phyloP scores from a whole-genome alignment of 2,797 vertebrate species.

The Pelodytes ibericus region DNA sequence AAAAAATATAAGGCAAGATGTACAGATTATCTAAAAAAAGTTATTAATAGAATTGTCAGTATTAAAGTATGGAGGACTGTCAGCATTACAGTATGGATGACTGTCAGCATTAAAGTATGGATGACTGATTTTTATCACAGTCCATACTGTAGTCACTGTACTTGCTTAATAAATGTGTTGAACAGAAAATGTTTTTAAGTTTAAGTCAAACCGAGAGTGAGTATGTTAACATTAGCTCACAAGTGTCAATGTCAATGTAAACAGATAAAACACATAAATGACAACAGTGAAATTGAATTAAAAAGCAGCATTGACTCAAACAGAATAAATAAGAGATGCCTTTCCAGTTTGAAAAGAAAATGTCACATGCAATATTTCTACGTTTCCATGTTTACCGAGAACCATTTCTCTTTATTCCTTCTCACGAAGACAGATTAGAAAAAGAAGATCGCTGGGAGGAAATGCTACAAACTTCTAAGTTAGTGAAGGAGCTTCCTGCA shows the following conservation, averaged over 20 bases:
- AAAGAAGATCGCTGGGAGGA: constrained; percentile 89
- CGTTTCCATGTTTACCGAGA: constrained; percentile 1
- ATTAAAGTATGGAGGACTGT: too few species aligned
- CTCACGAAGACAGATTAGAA: constrained; percentile 82
- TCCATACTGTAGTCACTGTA: too few species aligned
- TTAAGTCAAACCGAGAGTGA: too few species aligned
- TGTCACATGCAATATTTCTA: constrained; percentile 53
- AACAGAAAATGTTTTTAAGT: too few species aligned
- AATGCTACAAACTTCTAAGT: constrained; percentile 95
- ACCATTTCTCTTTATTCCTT: constrained; percentile 52
- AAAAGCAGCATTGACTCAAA: constrained; percentile 43
- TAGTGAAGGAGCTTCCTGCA: constrained; percentile 90
- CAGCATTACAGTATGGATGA: too few species aligned
- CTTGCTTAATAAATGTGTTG: too few species aligned
- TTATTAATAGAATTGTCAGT: too few species aligned
- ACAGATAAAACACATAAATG: constrained; percentile 56
- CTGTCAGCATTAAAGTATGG: too few species aligned
- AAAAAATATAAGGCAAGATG: too few species aligned
- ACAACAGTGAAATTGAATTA: constrained; percentile 48
- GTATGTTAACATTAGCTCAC: neutral
- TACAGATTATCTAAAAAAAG: too few species aligned
- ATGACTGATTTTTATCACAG: too few species aligned
- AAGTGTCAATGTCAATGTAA: constrained; percentile 21
- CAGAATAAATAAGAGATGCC: constrained; percentile 55
- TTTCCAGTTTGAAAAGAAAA: constrained; percentile 58